Base-by-base conservation (phyloP, 1,140 invertebrate genomes). In the Drosophila nannoptera region DNA sequence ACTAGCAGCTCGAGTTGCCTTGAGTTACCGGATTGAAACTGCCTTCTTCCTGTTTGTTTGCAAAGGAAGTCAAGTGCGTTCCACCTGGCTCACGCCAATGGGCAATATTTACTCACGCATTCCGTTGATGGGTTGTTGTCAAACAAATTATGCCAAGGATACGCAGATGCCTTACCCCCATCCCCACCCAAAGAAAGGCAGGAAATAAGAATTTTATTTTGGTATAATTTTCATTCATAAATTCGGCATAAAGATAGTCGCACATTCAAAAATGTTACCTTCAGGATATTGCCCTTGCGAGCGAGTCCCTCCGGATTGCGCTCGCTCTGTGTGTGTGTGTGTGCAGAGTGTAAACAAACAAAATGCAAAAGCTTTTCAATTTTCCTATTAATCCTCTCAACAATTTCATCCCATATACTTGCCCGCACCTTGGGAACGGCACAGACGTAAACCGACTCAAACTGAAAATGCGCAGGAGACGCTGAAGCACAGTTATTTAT, bases 301-400 rank as follows among this genome's bases (percentile, higher is more conserved):
- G 22, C 22, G 14, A 31, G 12, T 12, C 54, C 31, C 40, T 16
- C 5, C 22, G 33, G 40, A 40, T 9, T 14, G 40, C 12, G n/a
- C 22, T 52, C 22, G 14, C 12, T 29, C 22, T 16, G 40, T 56
- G 12, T 56, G 29, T 45, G 7, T 42, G 5, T 42, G 12, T 43
- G 12, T 43, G 40, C 38, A 31, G 53, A 43, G 16, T 69, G 77
- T 75, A 75, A 75, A 75, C 75, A 83, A 73, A 68, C 63, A 67
- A 73, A 56, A 63, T 59, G 78, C 78, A 75, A 83, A 78, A 77
- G 72, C 72, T 52, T 69, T 61, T 75, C 78, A 83, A 83, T 83
- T 83, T 83, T 75, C 75, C 75, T 78, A 82, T 83, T 83, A 83
- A 83, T 83, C 78, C 80, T 65, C 69, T 66, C 75, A 80, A 70